Evolutionary conservation across 2,113 vertebrate genomes (phyloP).

Genomic region (Solenodon paradoxus): DNA sequence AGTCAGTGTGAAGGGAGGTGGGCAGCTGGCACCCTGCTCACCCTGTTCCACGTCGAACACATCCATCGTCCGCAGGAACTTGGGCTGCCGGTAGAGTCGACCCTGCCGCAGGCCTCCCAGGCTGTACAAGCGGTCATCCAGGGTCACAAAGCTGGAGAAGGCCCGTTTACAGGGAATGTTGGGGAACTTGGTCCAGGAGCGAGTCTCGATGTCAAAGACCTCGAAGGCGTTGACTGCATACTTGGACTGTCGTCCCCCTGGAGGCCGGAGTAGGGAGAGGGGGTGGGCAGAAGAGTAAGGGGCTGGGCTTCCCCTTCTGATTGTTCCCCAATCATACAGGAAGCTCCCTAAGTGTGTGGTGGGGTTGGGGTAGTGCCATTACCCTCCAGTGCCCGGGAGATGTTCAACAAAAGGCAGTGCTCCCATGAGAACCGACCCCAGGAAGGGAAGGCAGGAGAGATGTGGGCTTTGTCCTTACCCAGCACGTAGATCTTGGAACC

Average conservation of each 20-base stretch:
- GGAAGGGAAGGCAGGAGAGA: not conserved
- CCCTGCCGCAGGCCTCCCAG: slow-evolving; percentile 95
- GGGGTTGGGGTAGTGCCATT: too few relatives aligned
- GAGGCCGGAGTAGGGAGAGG: not conserved
- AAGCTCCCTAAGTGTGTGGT: not conserved
- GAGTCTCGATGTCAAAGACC: slow-evolving; percentile 92
- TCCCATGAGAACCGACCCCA: not conserved
- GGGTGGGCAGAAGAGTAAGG: not conserved
- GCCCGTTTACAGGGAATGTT: slow-evolving; percentile 94
- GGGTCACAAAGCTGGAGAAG: slow-evolving; percentile 92
- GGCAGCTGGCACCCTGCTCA: slow-evolving; percentile 62
- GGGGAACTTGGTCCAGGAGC: slow-evolving; percentile 92
- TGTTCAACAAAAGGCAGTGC: not conserved
- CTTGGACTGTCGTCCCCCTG: slow-evolving; percentile 96
- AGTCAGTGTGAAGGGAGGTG: not conserved
- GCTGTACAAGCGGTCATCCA: slow-evolving; percentile 89
- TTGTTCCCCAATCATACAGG: not conserved
- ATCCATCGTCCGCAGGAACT: slow-evolving; percentile 96
- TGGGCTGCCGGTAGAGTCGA: slow-evolving; percentile 93
- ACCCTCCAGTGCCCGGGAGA: not conserved
- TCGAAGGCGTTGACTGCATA: slow-evolving; percentile 93
- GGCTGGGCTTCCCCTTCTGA: not conserved
- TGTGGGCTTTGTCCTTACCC: slow-evolving; percentile 78
- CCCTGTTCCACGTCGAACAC: slow-evolving; percentile 94
- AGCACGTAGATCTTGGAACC: slow-evolving; percentile 95